Evolutionary conservation across 2,113 vertebrate genomes (phyloP).

Genomic region (Nannobrachium achirus): DNA sequence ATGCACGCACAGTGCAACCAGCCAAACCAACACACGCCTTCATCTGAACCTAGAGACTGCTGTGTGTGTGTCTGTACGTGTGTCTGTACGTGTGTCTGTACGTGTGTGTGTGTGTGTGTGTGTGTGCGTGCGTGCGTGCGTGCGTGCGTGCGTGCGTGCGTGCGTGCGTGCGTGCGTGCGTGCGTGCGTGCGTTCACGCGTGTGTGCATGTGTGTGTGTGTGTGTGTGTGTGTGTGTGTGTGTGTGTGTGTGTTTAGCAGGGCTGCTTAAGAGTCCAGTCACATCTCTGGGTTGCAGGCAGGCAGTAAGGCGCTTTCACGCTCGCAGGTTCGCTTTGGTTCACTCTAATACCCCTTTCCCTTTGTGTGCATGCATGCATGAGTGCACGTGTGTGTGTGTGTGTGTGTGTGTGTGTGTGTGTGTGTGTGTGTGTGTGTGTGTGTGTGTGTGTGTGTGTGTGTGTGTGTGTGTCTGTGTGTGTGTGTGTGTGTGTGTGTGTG

Average conservation of each 20-base stretch:
- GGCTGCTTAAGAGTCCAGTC: slow-evolving; percentile 99
- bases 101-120: slow-evolving; percentile 1
- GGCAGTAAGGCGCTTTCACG: slow-evolving; percentile 99
- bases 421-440: not conserved
- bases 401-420: slow-evolving; percentile 1
- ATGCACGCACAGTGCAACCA: slow-evolving; percentile 28
- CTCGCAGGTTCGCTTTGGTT: slow-evolving; percentile 98
- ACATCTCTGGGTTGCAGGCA: slow-evolving; percentile 94
- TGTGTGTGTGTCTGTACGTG: slow-evolving; percentile 43
- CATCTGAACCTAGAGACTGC: slow-evolving; percentile 54
- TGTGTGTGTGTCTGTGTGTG: slow-evolving; percentile 6
- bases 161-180: not conserved
- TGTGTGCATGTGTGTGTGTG: slow-evolving; percentile 10
- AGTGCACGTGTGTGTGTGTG: not conserved
- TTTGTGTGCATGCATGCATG: slow-evolving; percentile 80
- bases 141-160: not conserved
- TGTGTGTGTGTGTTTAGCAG: slow-evolving; percentile 69
- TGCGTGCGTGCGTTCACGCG: not conserved
- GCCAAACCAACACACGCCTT: slow-evolving; percentile 65
- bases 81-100: not conserved
- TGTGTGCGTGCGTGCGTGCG: not conserved
- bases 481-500: not conserved
- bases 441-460: slow-evolving; percentile 19
- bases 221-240: slow-evolving; percentile 43
- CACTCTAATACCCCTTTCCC: slow-evolving; percentile 96